Evolutionary conservation across 2,888 invertebrate species (phyloP), one percentile per base, ranked within the genome.

Genomic region (Dioctria linearis): DNA sequence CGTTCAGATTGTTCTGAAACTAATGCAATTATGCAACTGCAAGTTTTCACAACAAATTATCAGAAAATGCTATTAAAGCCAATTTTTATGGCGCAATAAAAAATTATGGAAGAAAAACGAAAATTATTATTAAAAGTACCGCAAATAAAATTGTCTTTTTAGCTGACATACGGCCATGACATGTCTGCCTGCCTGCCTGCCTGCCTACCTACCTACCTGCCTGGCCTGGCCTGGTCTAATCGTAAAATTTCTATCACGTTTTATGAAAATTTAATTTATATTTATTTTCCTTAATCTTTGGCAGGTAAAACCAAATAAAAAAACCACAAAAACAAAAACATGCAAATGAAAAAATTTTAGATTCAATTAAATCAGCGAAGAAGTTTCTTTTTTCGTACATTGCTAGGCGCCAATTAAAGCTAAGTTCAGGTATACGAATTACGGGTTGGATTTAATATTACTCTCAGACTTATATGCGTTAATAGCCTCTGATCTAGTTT

Each of bases 61-160:
- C 25, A 39, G 66, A 66, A 66, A 66, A 66, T 25, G 43, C 13
- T n/a, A 39, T 40, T 66, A 66, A 43, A 6, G 66, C 49, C 42
- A 73, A 73, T 59, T 73, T 25, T 25, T 57, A 73, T 73, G 59
- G 40, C 13, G 57, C 42, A 54, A 73, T 73, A 73, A 73, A 73
- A 73, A 37, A 49, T 67, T 46, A 46, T 6, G 8, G 25, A 67
- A 40, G 54, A 42, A n/a, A 73, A 37, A 37, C 25, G 25, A 51
- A 51, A 51, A 51, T 11, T 9, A 6, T 25, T 25, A 25, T 46
- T 3, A 46, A 54, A 71, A 54, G 5, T 39, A 73, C 57, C 73
- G 2, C 51, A 51, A 40, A 8, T 54, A 25, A 39, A 69, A 46
- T 69, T 51, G 51, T 51, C 69, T 11, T 69, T 69, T 39, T 39